A percentile compares a stretch with the other conserved stretches of the same genome.
phyloP scores from a whole-genome alignment of 2,888 invertebrate genomes.

The Carcina quercana region DNA sequence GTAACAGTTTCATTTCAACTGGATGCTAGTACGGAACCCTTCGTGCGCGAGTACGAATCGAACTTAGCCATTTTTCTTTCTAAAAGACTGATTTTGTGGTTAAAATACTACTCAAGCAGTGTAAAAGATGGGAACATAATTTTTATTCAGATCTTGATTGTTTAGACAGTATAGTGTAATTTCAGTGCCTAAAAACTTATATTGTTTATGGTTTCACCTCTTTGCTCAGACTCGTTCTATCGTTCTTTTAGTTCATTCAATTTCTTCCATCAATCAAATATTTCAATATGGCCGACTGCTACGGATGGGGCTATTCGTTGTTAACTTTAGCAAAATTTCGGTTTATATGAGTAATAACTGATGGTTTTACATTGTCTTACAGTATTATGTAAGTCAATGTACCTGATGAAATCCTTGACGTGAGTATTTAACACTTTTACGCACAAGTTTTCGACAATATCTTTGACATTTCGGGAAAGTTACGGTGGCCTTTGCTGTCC shows the following conservation, averaged over 20 bases:
- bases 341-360: constrained; percentile 34
- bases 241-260: neutral
- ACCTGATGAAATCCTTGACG: constrained; percentile 46
- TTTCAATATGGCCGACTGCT: constrained; percentile 60
- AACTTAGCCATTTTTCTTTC: no score
- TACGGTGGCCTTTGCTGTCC: constrained; percentile 25
- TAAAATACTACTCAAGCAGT: neutral
- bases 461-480: constrained; percentile 60
- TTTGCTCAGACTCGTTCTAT: no score
- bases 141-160: no score
- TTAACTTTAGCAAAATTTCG: constrained; percentile 41
- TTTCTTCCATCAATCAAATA: neutral
- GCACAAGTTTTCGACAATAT: constrained; percentile 28
- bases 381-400: constrained; percentile 65
- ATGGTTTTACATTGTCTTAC: constrained; percentile 46
- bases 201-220: no score
- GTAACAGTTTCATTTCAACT: no score
- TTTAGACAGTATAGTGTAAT: no score
- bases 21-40: no score
- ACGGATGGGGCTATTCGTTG: constrained; percentile 48
- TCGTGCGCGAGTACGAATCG: no score
- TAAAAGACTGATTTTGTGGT: no score
- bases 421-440: constrained; percentile 37
- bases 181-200: no score
- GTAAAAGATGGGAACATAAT: no score